These are phyloP conservation scores for Sarcophaga subvicina DNA, from an alignment of 2,888 invertebrate genomes.

Conservation along the genomic window DNA sequence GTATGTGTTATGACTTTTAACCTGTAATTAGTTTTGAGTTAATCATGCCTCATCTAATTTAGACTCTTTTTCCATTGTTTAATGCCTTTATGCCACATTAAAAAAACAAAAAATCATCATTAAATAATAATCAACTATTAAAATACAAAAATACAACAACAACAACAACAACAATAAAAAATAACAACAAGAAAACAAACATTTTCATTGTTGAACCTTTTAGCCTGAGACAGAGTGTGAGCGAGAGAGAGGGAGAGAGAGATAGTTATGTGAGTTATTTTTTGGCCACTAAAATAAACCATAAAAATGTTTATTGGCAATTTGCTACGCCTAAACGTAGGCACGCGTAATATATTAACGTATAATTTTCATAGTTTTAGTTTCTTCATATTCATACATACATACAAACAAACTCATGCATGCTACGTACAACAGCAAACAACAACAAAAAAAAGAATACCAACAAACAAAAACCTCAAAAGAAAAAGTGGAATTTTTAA, in stretches of 20 bases:
- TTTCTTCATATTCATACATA: conserved; percentile 25
- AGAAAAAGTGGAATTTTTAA: conserved; percentile 11
- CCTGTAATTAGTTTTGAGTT: conserved; percentile 60
- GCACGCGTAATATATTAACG: conserved; percentile 72
- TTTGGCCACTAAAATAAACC: conserved; percentile 46
- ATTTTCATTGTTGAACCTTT: conserved; percentile 11
- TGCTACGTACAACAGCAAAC: too few relatives aligned
- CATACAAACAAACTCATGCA: too few relatives aligned
- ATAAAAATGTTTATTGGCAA: conserved; percentile 69
- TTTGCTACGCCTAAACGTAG: conserved; percentile 78
- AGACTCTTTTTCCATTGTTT: conserved; percentile 22
- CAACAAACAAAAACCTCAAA: background rate
- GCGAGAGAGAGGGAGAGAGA: background rate
- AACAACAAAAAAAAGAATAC: too few relatives aligned
- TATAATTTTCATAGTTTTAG: conserved; percentile 65
- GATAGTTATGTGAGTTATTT: conserved; percentile 41
- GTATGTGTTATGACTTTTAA: conserved; percentile 37
- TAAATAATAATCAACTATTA: conserved; percentile 58
- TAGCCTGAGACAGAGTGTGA: too few relatives aligned
- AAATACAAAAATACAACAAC: background rate
- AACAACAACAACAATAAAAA: conserved; percentile 14
- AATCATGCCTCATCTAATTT: conserved; percentile 39
- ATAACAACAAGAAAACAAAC: background rate
- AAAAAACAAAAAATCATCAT: conserved; percentile 45
- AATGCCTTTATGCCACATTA: background rate